phyloP scores from a whole-genome alignment of 2,888 invertebrate genomes.

The Mystacides longicornis region DNA sequence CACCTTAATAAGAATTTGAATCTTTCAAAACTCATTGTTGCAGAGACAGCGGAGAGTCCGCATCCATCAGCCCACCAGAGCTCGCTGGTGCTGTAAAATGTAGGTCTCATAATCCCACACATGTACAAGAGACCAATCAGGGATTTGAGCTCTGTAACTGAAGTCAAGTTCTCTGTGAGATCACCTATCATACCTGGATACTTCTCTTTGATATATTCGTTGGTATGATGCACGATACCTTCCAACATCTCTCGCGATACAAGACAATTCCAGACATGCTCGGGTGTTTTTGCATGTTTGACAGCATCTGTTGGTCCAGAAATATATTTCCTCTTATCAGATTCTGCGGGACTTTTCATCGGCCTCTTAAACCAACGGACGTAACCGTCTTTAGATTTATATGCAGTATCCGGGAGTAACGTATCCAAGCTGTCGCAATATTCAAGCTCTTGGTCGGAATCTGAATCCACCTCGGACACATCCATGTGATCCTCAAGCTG shows the following conservation, averaged over 20 bases:
- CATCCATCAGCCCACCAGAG: constrained; percentile 38
- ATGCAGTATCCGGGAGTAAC: constrained; percentile 30
- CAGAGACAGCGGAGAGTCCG: constrained; percentile 36
- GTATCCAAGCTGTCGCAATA: constrained; percentile 33
- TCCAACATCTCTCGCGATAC: constrained; percentile 42
- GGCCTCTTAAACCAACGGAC: constrained; percentile 23
- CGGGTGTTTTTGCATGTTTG: constrained; percentile 30
- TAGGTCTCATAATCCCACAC: constrained; percentile 41
- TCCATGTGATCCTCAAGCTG: constrained; percentile 37
- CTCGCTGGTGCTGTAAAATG: constrained; percentile 37
- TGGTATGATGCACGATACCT: constrained; percentile 39
- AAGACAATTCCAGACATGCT: constrained; percentile 40
- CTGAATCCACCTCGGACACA: constrained; percentile 42
- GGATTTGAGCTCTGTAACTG: constrained; percentile 37
- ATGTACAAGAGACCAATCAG: constrained; percentile 43
- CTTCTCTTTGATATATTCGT: constrained; percentile 35
- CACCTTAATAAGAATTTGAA: constrained; percentile 40
- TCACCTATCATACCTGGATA: constrained; percentile 21
- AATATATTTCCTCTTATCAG: constrained; percentile 28
- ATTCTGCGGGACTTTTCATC: constrained; percentile 9
- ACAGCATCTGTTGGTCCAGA: constrained; percentile 9
- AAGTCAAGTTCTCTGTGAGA: constrained; percentile 29
- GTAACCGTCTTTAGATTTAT: constrained; percentile 35
- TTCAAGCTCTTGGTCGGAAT: constrained; percentile 38
- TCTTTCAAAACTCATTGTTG: constrained; percentile 38